Evolutionary conservation across 2,888 invertebrate genomes (phyloP).

Genomic region (Protonemura montana): DNA sequence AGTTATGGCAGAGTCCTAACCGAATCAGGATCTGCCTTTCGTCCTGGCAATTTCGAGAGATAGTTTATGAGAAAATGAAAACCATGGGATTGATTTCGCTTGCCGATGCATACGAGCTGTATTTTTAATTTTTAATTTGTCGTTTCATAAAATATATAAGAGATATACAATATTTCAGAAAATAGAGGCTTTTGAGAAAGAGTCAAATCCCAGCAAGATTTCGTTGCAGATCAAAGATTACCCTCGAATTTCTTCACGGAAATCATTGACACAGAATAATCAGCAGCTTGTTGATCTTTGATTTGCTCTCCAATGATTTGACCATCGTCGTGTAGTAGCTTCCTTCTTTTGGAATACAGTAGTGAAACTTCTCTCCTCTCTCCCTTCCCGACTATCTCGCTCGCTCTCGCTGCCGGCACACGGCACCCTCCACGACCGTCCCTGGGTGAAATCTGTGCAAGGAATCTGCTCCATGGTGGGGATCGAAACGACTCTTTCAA

Average conservation of each 20-base stretch:
- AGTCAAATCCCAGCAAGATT: not conserved
- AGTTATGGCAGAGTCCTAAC: not conserved
- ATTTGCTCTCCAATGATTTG: not conserved
- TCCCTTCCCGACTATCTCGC: not conserved
- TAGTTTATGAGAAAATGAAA: not conserved
- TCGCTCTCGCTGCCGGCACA: not conserved
- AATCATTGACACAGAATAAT: constrained; percentile 4
- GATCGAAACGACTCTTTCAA: constrained; percentile 26
- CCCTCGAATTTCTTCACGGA: not conserved
- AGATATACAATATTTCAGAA: no score
- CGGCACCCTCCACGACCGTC: not conserved
- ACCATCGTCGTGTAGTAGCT: not conserved
- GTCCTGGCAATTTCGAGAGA: not conserved
- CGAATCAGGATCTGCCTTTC: not conserved
- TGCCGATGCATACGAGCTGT: no score
- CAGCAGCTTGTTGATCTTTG: constrained; percentile 3
- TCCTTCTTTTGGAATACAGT: not conserved
- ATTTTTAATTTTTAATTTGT: no score
- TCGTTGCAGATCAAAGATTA: not conserved
- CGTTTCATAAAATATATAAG: no score
- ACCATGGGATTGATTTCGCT: no score
- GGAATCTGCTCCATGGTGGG: constrained; percentile 29
- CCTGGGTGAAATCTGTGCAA: constrained; percentile 36
- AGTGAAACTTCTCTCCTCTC: not conserved
- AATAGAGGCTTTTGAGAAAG: not conserved